Evolutionary conservation across 1,140 invertebrate genomes (phyloP), one percentile per base, ranked within the genome.

Genomic region (Zaprionus tsacasi): DNA sequence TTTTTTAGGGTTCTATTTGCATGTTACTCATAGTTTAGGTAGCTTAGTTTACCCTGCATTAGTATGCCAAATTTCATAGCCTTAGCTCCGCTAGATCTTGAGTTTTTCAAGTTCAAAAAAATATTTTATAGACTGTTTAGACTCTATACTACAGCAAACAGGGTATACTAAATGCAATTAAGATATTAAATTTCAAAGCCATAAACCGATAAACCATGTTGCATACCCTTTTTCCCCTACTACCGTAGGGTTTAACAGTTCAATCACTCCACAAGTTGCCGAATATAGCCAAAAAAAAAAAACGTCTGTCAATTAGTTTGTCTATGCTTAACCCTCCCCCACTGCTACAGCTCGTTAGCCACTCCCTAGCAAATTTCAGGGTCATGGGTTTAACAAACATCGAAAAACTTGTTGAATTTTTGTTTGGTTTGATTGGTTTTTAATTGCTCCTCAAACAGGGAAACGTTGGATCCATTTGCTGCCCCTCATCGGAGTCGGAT

Each of bases 401-500:
- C 45, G 11, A 25, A 17, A 25, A 68, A 38, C n/a, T 45, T 43
- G 50, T 52, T 38, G 25, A 25, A 43, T 3, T 13, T 25, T 11
- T 45, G 58, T 65, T 54, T 65, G 27, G 13, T 54, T 67, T 71
- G 35, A 71, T 71, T 38, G 30, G 57, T 27, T 58, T 71, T 72
- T 72, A 76, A 74, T 70, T 75, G 59, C 6, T 6, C 13, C 3
- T 6, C 13, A 64, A 48, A 43, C 61, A 21, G 12, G 43, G 36
- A 71, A 52, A 27, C 35, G 58, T 6, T 60, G 30, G 35, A 33
- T n/a, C 40, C 6, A 45, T 45, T 15, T 45, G 40, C 40, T 45
- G 40, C n/a, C n/a, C 40, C 40, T 45, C 40, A 21, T 21, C 21
- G n/a, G n/a, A 65, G n/a, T 48, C n/a, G 33, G 33, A 58, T 21